A percentile compares a stretch with the other conserved stretches of the same genome.
Conservation (phyloP, 2,113 vertebrate genomes). For the Rhinopomastus cyanomelas region DNA sequence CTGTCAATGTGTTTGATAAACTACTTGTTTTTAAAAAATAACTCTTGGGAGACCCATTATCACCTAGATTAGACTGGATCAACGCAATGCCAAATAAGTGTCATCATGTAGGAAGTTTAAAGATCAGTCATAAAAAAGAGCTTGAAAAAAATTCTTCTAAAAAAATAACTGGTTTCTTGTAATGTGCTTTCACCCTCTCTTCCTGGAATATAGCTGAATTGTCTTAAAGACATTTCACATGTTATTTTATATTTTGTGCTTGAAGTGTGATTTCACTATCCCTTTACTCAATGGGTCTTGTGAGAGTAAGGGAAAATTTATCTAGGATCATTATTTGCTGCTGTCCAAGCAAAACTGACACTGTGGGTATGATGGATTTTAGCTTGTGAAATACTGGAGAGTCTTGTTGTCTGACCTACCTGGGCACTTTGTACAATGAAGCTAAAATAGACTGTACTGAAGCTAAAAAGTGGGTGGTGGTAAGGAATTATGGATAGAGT, state of each 20-base stretch:
- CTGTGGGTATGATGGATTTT: neutral
- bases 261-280: neutral
- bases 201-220: neutral
- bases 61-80: slow-evolving; percentile 57
- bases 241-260: neutral
- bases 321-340: neutral
- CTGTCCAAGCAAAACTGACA: slow-evolving; percentile 24
- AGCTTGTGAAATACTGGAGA: slow-evolving; percentile 7
- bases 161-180: neutral
- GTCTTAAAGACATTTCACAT: neutral
- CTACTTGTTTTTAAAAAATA: slow-evolving; percentile 52
- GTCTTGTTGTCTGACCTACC: neutral
- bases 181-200: neutral
- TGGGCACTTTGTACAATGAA: neutral
- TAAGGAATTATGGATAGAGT: neutral
- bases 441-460: neutral
- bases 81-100: slow-evolving; percentile 31
- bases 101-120: slow-evolving; percentile 37
- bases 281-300: neutral
- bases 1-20: slow-evolving; percentile 28
- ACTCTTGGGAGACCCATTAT: slow-evolving; percentile 41
- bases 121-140: slow-evolving; percentile 6
- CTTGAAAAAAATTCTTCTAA: slow-evolving; percentile 5
- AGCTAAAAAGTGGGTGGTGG: neutral
- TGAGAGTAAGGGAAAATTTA: neutral